Evolutionary conservation across 2,888 invertebrate genomes (phyloP).

Genomic region (Lordiphosa fenestrarum): DNA sequence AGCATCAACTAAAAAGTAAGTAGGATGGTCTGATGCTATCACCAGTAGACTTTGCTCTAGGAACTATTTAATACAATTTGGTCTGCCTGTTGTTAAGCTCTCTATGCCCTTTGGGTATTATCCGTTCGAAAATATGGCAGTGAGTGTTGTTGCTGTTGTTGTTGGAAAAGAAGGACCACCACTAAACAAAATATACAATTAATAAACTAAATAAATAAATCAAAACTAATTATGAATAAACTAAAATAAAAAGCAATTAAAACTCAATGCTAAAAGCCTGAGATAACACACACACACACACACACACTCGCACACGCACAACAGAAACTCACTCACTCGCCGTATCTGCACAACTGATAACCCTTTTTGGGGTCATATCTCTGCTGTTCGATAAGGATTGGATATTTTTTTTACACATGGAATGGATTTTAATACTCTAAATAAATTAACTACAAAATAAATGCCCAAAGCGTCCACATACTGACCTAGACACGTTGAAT

Average conservation of each 20-base stretch:
- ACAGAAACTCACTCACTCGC: constrained; percentile 8
- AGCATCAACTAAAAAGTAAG: too few species aligned
- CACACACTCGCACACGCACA: constrained; percentile 5
- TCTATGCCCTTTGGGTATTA: too few species aligned
- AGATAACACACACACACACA: constrained; percentile 19
- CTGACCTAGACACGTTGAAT: constrained; percentile 91
- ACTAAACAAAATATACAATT: constrained; percentile 12
- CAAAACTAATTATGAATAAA: constrained; percentile 6
- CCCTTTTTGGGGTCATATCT: constrained; percentile 10
- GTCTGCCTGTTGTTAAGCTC: too few species aligned
- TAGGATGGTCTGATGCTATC: too few species aligned
- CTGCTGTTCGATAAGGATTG: constrained; percentile 4
- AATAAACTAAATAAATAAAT: constrained; percentile 16
- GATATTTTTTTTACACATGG: constrained; percentile 28
- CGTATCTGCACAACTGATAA: constrained; percentile 35
- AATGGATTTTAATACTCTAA: constrained; percentile 51
- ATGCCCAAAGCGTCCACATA: constrained; percentile 54
- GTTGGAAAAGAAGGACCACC: too few species aligned
- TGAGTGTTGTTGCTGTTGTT: constrained; percentile 3
- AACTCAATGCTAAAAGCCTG: constrained; percentile 25
- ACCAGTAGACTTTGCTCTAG: too few species aligned
- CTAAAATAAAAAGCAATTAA: constrained; percentile 22
- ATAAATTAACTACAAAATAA: constrained; percentile 64
- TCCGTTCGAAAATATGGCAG: too few species aligned
- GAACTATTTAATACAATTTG: too few species aligned